Base-by-base conservation (phyloP, 1,140 invertebrate genomes). In the Laodelphax striatellus region DNA sequence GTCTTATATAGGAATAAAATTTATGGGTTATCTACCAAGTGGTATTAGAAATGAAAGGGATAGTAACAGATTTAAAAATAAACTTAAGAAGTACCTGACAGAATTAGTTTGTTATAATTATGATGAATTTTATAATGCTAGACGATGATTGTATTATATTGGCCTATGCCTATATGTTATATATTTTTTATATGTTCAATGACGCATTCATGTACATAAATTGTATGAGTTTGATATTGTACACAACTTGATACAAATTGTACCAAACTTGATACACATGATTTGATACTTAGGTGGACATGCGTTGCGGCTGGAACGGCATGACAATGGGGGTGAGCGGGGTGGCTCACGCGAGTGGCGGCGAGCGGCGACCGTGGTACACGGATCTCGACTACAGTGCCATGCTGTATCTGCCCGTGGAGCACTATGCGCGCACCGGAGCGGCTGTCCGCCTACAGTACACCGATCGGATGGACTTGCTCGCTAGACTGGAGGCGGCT, bases 331-430 rank as follows among this genome's bases (percentile, higher is more conserved):
- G 88, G 24, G 87, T 90, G 63, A 80, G 82, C 2, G 87, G 62
- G 9, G 60, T 62, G 11, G 60, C 66, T 5, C 63, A 67, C 57
- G 66, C 62, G 22, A 31, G 41, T 42, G n/a, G 5, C 2, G 10
- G 5, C 9, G 10, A 38, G 10, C 46, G 9, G 14, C 17, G 17
- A 4, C 58, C 61, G n/a, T 67, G 66, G 66, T 44, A 55, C 14
- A 59, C 60, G 14, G 66, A 90, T 70, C 87, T 90, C 54, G 82
- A 89, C 62, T 88, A 90, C 66, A 80, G 82, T 14, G 88, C 87
- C 67, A 80, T 85, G 63, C 71, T 90, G 11, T 88, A 82, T 66
- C 88, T 87, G 0, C 87, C 87, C 0, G 67, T 91, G 8, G 76
- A 82, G 63, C 83, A 82, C 6, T 83, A 88, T 55, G 79, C 87